Conservation (phyloP, 1,140 invertebrate species). For the Asobara japonica region DNA sequence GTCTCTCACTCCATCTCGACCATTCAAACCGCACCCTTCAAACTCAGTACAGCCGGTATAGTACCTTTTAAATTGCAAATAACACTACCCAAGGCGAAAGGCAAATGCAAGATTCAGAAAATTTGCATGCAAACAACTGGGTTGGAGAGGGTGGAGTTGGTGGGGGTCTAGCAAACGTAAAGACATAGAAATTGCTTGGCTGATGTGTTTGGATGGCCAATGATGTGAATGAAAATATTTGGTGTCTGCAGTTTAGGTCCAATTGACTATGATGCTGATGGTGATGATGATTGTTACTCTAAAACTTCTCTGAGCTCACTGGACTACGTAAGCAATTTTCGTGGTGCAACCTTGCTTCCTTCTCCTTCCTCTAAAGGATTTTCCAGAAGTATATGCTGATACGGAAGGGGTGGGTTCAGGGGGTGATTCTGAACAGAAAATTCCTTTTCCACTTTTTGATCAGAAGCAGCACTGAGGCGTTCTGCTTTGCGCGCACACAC, state of each 20-base stretch:
- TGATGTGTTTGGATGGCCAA: neutral
- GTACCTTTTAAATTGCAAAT: slow-evolving; percentile 17
- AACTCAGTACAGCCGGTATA: slow-evolving; percentile 11
- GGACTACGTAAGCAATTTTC: too few relatives aligned
- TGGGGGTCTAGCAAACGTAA: neutral
- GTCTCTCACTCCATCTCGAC: neutral
- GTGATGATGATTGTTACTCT: too few relatives aligned
- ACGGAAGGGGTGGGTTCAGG: too few relatives aligned
- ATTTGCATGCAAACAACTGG: slow-evolving; percentile 23
- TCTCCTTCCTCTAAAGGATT: too few relatives aligned
- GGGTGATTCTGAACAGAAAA: too few relatives aligned
- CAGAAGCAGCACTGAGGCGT: too few relatives aligned
- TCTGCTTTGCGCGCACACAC: too few relatives aligned
- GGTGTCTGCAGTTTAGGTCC: neutral
- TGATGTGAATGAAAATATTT: neutral
- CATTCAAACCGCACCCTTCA: slow-evolving; percentile 12
- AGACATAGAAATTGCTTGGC: neutral
- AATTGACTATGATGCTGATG: too few relatives aligned
- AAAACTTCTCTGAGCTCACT: too few relatives aligned
- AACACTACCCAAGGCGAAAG: slow-evolving; percentile 10
- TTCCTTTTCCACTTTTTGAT: too few relatives aligned
- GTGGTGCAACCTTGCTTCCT: too few relatives aligned
- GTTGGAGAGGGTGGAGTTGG: neutral
- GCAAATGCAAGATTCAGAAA: slow-evolving; percentile 3
- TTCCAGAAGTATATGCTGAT: too few relatives aligned